Evolutionary conservation across 2,888 invertebrate species (phyloP).

Genomic region (Polydrusus tereticollis): DNA sequence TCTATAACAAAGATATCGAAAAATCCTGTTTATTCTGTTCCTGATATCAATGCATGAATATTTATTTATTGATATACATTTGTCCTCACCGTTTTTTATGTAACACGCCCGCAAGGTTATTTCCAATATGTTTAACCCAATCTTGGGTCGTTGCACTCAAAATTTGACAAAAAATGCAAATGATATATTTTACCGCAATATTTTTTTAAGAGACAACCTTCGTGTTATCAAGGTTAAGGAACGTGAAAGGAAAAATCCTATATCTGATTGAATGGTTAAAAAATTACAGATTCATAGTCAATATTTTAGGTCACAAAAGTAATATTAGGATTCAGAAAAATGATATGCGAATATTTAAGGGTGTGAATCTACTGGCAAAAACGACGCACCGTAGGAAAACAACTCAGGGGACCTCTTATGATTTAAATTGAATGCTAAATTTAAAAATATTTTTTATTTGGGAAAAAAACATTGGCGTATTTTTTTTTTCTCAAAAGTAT

Average conservation of each 20-base stretch:
- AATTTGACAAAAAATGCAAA: slow-evolving; percentile 8
- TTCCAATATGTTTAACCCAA: neutral
- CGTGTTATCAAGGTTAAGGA: neutral
- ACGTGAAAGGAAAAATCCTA: slow-evolving; percentile 1
- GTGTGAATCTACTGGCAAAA: too few relatives aligned
- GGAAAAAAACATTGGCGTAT: too few relatives aligned
- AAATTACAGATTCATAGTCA: neutral
- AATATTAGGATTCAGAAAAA: too few relatives aligned
- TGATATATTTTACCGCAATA: slow-evolving; percentile 5
- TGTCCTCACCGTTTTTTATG: neutral
- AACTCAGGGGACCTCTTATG: too few relatives aligned
- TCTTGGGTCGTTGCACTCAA: neutral
- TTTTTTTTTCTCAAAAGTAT: too few relatives aligned
- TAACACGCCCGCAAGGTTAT: neutral
- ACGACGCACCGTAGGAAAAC: too few relatives aligned
- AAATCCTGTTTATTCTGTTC: too few relatives aligned
- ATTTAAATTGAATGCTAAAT: too few relatives aligned
- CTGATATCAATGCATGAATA: too few relatives aligned
- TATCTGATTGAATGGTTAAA: neutral
- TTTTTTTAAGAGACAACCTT: slow-evolving; percentile 2
- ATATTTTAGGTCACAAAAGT: too few relatives aligned
- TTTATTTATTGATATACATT: neutral
- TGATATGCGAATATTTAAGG: neutral
- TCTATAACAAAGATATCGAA: too few relatives aligned
- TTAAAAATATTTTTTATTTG: too few relatives aligned